phyloP scores from a whole-genome alignment of 2,113 vertebrate genomes.

The Coturnix japonica region DNA sequence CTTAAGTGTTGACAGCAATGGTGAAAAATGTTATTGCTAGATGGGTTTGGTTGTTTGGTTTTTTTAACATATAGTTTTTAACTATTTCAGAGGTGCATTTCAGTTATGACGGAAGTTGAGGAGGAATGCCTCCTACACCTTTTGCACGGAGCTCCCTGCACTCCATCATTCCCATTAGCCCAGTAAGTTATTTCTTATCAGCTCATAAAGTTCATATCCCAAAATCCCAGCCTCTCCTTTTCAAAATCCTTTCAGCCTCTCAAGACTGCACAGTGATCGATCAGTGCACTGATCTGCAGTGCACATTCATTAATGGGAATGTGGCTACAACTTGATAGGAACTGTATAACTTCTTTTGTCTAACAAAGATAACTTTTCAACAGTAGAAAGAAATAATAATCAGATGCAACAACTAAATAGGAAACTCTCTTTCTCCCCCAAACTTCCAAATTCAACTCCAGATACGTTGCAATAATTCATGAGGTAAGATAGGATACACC shows the following conservation, averaged over 20 bases:
- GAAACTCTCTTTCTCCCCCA: neutral
- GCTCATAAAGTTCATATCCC: neutral
- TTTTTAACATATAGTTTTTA: conserved; percentile 41
- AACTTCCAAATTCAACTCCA: neutral
- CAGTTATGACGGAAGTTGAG: neutral
- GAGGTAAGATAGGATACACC: neutral
- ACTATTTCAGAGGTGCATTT: conserved; percentile 54
- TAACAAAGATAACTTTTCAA: neutral
- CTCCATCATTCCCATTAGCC: neutral
- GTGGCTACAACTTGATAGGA: neutral
- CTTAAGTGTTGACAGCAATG: conserved; percentile 72
- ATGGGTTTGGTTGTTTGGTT: no score
- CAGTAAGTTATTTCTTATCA: neutral
- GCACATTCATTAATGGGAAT: neutral
- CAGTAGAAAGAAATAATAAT: neutral
- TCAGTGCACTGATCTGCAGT: neutral
- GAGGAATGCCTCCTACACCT: neutral
- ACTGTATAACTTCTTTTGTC: neutral
- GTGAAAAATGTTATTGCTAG: conserved; percentile 63
- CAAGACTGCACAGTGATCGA: neutral
- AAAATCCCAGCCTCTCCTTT: neutral
- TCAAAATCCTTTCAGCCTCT: neutral
- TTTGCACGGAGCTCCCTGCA: neutral
- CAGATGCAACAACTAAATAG: neutral
- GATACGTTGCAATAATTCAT: neutral